Percentiles rank a stretch among this genome's conserved stretches.
Conservation (phyloP, 1,140 invertebrate genomes). For the Nephila pilipes region DNA sequence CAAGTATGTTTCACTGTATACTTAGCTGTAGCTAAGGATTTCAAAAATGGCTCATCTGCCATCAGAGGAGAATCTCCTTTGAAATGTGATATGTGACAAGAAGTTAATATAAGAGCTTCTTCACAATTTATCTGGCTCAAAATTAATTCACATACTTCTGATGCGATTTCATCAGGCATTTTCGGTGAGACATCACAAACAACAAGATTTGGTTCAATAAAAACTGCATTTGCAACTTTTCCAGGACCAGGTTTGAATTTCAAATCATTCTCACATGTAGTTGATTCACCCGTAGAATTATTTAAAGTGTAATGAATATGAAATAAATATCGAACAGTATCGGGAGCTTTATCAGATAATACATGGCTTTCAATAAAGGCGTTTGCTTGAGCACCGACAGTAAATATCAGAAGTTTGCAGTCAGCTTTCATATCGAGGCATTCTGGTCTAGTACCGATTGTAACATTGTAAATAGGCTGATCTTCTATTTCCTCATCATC, state of each 20-base stretch:
- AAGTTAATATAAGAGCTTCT: constrained; percentile 18
- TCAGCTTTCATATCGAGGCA: neutral
- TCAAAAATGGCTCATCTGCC: neutral
- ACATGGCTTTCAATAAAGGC: constrained; percentile 23
- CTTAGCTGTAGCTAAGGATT: neutral
- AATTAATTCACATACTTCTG: neutral
- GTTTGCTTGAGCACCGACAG: neutral
- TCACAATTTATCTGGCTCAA: neutral
- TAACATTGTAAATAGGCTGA: neutral
- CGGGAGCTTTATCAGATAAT: neutral
- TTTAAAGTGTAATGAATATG: neutral
- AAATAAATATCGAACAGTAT: neutral
- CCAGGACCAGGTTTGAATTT: neutral
- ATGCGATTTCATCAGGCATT: constrained; percentile 11
- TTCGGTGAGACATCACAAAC: constrained; percentile 6
- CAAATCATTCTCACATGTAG: no score
- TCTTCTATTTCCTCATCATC: constrained; percentile 66
- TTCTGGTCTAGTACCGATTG: neutral
- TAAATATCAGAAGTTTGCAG: constrained; percentile 29
- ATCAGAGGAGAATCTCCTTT: neutral
- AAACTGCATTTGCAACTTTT: neutral
- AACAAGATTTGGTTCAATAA: neutral
- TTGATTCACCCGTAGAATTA: neutral
- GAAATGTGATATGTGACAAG: neutral
- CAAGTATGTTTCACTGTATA: neutral